Percentiles rank a stretch among this genome's conserved stretches.
Conservation (phyloP, 92 coral and sea anemone species). For the Palythoa grandiflora region DNA sequence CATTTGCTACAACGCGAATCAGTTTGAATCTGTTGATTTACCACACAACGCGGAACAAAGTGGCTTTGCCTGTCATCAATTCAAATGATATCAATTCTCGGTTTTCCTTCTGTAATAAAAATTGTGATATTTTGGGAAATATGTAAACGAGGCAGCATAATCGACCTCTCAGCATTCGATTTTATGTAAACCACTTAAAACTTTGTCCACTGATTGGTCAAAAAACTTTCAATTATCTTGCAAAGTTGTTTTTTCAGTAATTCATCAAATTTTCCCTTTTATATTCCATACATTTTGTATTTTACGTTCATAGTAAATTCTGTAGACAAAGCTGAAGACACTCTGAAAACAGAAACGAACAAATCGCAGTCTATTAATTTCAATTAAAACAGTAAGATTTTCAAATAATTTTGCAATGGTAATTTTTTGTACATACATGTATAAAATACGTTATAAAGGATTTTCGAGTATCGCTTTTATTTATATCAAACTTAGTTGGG, state of each 20-base stretch:
- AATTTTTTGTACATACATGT: not conserved
- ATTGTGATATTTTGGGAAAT: slow-evolving; percentile 28
- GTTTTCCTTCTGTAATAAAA: slow-evolving; percentile 25
- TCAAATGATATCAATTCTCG: slow-evolving; percentile 21
- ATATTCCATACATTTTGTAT: slow-evolving; percentile 6
- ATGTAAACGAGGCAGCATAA: slow-evolving; percentile 50
- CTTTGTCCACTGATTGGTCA: slow-evolving; percentile 25
- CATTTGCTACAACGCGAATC: slow-evolving; percentile 17
- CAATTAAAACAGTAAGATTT: not conserved
- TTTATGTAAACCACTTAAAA: slow-evolving; percentile 20
- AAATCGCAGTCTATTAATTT: not conserved
- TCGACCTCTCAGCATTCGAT: slow-evolving; percentile 39
- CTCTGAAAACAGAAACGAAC: not conserved
- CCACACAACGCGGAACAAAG: slow-evolving; percentile 37
- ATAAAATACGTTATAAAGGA: not conserved
- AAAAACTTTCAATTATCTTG: slow-evolving; percentile 21
- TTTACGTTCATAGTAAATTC: not conserved
- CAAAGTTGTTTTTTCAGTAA: slow-evolving; percentile 18
- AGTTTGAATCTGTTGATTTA: not conserved
- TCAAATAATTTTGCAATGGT: not conserved
- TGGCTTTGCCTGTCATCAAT: slow-evolving; percentile 14
- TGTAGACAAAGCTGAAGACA: not conserved
- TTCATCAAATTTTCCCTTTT: slow-evolving; percentile 13
- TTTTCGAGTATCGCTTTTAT: not conserved
- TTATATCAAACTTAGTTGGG: not conserved